Evolutionary conservation across 2,797 vertebrate genomes (phyloP), one percentile per base, ranked within the genome.

Genomic region (Hoplostethus mediterraneus): DNA sequence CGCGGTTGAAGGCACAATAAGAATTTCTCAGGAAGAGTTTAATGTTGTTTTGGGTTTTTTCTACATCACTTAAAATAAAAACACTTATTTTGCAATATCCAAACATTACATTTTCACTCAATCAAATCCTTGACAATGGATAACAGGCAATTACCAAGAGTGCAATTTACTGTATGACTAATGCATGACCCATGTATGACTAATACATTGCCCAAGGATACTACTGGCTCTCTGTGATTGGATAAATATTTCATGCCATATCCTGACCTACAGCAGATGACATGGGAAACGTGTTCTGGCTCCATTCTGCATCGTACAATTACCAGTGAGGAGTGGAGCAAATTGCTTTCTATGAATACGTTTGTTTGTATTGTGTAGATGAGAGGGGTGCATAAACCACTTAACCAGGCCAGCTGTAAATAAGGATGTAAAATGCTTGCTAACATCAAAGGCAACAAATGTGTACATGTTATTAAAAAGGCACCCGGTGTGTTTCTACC

Each of bases 191-290:
- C 36, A 2, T 56, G 59, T 81, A 88, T 91, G 87, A 92, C 90
- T 91, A 91, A 92, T 91, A 87, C 82, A 81, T 82, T 73, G 89
- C 91, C 90, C 72, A 61, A 79, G 88, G 92, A 84, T 73, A 71
- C 85, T 75, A 72, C 73, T 79, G 81, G 63, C 74, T 85, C 69
- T 56, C 77, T 90, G 83, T 90, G 91, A 91, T 90, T 90, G 87
- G 87, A 89, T 89, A 89, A 90, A 91, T 92, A 90, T 92, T 92
- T 93, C 85, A 93, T 92, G 74, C 74, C 81, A 80, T 65, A 71
- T 75, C 36, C 75, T 77, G 82, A 89, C 85, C 87, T 71, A 78
- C 83, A 87, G 79, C 78, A 79, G 60, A 83, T 75, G 87, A 84
- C 86, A 85, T 80, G 59, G 71, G 80, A 79, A 88, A 84, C 21